Evolutionary conservation across 2,797 vertebrate species (phyloP), one percentile per base, ranked within the genome.

Genomic region (Rousettus madagascariensis): DNA sequence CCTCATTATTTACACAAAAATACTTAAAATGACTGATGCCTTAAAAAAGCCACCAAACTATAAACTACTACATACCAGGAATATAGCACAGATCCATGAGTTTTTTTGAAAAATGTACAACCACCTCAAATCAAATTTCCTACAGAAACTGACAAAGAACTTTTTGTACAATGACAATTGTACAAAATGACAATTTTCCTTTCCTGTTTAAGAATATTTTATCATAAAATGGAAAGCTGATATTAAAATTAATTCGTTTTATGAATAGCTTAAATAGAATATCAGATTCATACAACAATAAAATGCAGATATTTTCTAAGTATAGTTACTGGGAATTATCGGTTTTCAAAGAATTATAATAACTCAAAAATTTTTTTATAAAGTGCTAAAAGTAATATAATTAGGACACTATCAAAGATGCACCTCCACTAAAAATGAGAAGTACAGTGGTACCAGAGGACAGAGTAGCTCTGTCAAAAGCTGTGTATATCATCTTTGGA

Each of bases 91-190:
- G 65, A 55, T 55, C 36, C 33, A 24, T 36, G 19, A 63, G 10
- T 5, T 77, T 68, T 49, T 89, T 2, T 66, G n/a, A 94, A 68
- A 94, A 8, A 75, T 28, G 77, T 6, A 78, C 22, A 71, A 69
- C 7, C 15, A 79, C 17, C n/a, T 72, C 11, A 90, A 82, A 93
- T 85, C 46, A 93, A 89, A 88, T 82, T 95, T 86, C 79, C 86
- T 92, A 86, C 0, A 94, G 75, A 96, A 92, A 49, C 0, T 30
- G 53, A 71, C 19, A 51, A 69, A 63, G 6, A 83, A 36, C 43
- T 61, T 71, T 86, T 93, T 65, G 20, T 75, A 78, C 41, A 49
- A 49, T 16, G 15, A 49, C 15, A 46, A 49, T 17, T 49, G 49
- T 49, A 49, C 49, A 49, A 49, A 49, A 49, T 49, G 49, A 20